A percentile compares a stretch with the other conserved stretches of the same genome.
Evolutionary conservation across 1,140 invertebrate genomes (phyloP).

Genomic region (Meloidogyne hapla): DNA sequence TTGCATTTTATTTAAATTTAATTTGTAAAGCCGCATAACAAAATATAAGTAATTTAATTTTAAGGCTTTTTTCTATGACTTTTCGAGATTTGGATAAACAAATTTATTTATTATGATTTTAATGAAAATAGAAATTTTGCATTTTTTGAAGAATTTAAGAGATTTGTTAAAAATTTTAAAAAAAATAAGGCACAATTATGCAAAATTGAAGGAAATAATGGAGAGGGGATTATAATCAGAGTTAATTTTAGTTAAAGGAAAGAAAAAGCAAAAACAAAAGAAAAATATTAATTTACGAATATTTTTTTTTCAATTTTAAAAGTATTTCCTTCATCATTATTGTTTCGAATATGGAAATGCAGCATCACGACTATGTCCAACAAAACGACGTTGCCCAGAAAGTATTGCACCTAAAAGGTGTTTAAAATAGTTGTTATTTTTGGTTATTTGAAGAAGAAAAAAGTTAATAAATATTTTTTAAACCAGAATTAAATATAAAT

Average conservation of each 20-base stretch:
- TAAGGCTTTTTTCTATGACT: neutral
- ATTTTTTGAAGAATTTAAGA: neutral
- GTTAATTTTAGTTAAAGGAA: neutral
- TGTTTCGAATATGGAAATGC: slow-evolving; percentile 11
- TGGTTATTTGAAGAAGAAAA: neutral
- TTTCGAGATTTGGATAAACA: neutral
- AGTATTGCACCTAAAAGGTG: slow-evolving; percentile 16
- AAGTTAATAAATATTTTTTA: neutral
- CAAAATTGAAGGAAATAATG: neutral
- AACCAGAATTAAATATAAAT: neutral
- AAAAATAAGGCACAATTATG: slow-evolving; percentile 3
- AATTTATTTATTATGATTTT: neutral
- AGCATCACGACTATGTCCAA: slow-evolving; percentile 26
- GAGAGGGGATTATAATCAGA: neutral
- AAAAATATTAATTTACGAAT: neutral
- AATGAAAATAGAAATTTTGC: neutral
- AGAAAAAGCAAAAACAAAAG: neutral
- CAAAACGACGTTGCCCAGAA: slow-evolving; percentile 17
- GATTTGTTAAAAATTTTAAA: too few species aligned
- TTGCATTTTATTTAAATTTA: neutral
- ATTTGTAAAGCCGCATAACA: too few species aligned
- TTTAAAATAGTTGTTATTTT: neutral
- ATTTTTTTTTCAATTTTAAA: neutral
- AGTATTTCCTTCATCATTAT: neutral
- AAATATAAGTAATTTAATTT: neutral